These are phyloP conservation scores for Cataglyphis cursor DNA, from an alignment of 2,888 invertebrate genomes.

Conservation along the genomic window DNA sequence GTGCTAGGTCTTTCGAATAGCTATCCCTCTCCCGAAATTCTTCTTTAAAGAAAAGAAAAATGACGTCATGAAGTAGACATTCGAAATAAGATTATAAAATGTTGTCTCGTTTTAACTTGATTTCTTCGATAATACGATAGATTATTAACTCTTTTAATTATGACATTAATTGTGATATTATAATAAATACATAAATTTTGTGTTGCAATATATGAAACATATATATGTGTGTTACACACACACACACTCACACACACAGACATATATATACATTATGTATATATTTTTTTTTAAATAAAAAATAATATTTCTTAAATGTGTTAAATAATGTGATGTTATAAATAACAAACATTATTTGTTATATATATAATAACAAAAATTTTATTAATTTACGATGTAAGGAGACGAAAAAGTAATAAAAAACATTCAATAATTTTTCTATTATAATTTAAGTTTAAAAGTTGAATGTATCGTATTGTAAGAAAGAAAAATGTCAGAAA, in stretches of 20 bases:
- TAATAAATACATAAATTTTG: background rate
- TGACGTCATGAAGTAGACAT: background rate
- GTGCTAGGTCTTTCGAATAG: background rate
- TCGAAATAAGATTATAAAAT: slow-evolving; percentile 7
- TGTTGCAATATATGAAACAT: background rate
- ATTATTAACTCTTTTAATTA: background rate
- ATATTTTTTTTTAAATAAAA: background rate
- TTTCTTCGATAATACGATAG: background rate
- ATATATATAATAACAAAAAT: background rate
- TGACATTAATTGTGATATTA: background rate
- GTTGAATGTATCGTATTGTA: background rate
- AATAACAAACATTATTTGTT: too few species aligned
- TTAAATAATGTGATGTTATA: too few species aligned
- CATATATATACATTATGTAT: too few species aligned
- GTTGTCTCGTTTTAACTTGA: background rate
- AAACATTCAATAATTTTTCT: background rate
- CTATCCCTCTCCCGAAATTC: background rate
- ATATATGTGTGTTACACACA: background rate
- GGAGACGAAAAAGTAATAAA: background rate
- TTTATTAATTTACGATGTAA: background rate
- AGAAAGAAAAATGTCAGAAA: background rate
- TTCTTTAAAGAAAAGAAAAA: background rate
- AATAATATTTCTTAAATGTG: too few species aligned
- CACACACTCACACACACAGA: too few species aligned
- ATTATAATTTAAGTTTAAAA: background rate